phyloP scores from a whole-genome alignment of 37 sponge, comb jelly and placozoan genomes.

The Eunapius fragilis region DNA sequence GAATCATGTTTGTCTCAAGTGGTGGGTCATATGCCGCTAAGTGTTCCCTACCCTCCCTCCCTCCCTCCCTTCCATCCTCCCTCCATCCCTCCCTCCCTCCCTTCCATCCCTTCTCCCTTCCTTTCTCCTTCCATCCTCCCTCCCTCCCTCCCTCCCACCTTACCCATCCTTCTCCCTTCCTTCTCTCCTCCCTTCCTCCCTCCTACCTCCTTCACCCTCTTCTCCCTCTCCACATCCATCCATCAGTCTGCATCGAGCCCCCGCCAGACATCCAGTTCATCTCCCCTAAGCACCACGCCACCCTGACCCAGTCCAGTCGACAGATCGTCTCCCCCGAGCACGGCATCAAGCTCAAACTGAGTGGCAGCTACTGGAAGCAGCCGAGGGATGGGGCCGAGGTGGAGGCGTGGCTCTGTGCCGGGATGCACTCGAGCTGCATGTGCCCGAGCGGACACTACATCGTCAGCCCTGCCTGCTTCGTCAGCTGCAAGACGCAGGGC shows the following conservation, averaged over 20 bases:
- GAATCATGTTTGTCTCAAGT: too few relatives aligned
- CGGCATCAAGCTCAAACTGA: constrained; percentile 20
- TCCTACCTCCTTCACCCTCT: neutral
- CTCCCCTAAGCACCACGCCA: neutral
- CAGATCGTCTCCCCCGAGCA: constrained; percentile 15
- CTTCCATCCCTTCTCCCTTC: neutral
- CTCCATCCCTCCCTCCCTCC: neutral
- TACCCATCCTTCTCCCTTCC: neutral
- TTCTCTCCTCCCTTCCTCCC: neutral
- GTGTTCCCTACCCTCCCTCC: too few relatives aligned
- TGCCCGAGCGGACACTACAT: constrained; percentile 32
- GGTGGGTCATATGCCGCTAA: too few relatives aligned
- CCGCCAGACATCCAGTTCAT: constrained; percentile 45
- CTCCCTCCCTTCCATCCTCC: neutral
- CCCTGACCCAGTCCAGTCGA: neutral
- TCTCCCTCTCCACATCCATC: too few relatives aligned
- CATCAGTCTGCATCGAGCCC: constrained; percentile 44
- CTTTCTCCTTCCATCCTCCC: neutral
- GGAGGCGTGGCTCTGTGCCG: constrained; percentile 24
- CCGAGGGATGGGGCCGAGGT: neutral
- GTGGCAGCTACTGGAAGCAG: constrained; percentile 2
- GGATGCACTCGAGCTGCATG: constrained; percentile 21
- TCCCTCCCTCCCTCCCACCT: neutral
- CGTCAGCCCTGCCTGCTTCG: constrained; percentile 56
- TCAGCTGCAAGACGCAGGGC: constrained; percentile 34